Conservation (phyloP, 2,797 vertebrate genomes). For the Gadopsis bispinosus region DNA sequence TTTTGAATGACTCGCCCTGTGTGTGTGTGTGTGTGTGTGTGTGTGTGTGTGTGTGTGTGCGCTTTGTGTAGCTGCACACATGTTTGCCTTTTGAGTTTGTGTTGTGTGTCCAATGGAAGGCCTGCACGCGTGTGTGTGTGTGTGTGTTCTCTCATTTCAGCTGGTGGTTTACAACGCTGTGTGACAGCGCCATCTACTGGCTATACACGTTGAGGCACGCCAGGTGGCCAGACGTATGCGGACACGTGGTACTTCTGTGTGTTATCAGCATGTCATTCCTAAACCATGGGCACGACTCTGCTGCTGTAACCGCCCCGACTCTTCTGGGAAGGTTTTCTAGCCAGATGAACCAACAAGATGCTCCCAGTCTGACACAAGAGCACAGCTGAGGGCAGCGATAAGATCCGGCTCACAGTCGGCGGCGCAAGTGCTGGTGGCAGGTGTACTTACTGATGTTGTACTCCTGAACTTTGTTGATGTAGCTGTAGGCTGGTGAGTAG, state of each 20-base stretch:
- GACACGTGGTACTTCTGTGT: neutral
- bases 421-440: too few species aligned
- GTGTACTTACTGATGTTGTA: conserved; percentile 90
- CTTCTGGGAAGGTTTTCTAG: neutral
- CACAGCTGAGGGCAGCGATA: neutral
- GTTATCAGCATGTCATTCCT: neutral
- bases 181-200: conserved; percentile 70
- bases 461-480: conserved; percentile 92
- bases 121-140: conserved; percentile 24
- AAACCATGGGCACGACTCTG: neutral
- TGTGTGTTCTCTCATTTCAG: conserved; percentile 13
- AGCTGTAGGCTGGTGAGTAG: conserved; percentile 91
- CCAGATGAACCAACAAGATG: neutral
- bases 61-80: neutral
- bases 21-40: conserved; percentile 35
- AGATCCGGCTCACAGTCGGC: too few species aligned
- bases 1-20: neutral
- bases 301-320: neutral
- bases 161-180: conserved; percentile 12
- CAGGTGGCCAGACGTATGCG: neutral
- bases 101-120: neutral
- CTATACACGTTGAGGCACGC: rapidly evolving
- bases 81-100: neutral
- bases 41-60: conserved; percentile 38
- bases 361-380: too few species aligned